Conservation (phyloP, 2,888 invertebrate genomes). For the Chalcosyrphus nemorum region DNA sequence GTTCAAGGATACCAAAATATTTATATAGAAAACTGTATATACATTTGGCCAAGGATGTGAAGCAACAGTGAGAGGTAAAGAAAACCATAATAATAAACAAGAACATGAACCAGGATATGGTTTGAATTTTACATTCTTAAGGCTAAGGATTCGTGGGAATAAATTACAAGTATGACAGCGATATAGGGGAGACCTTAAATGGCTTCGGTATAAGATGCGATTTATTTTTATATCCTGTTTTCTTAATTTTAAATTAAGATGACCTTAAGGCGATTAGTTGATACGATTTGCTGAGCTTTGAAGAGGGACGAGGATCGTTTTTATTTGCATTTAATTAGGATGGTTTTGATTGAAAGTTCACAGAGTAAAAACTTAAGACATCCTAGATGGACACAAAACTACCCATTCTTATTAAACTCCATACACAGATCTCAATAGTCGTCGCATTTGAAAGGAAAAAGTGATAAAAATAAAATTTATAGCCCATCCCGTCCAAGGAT, state of each 20-base stretch:
- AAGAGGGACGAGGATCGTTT: not conserved
- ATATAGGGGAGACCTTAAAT: not conserved
- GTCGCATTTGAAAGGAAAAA: constrained; percentile 8
- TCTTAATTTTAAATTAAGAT: constrained; percentile 20
- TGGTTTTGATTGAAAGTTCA: not conserved
- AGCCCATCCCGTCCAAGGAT: constrained; percentile 18
- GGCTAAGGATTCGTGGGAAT: not conserved
- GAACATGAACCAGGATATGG: not conserved
- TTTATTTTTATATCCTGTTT: constrained; percentile 29
- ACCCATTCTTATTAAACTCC: not conserved
- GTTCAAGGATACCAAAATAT: not conserved
- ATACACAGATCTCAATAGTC: not conserved
- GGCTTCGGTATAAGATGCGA: not conserved
- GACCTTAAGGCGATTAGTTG: constrained; percentile 21
- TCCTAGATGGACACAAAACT: not conserved
- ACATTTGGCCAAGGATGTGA: not conserved
- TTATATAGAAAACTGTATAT: not conserved
- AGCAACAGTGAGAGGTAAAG: not conserved
- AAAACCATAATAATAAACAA: constrained; percentile 14
- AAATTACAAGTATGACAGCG: not conserved
- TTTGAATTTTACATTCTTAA: not conserved
- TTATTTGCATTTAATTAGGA: constrained; percentile 1
- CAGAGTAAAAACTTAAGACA: not conserved
- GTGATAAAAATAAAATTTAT: constrained; percentile 6
- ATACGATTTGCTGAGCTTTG: not conserved